These are phyloP conservation scores for Chloroceryle aenea DNA, from an alignment of 2,113 vertebrate genomes.

Conservation along the genomic window DNA sequence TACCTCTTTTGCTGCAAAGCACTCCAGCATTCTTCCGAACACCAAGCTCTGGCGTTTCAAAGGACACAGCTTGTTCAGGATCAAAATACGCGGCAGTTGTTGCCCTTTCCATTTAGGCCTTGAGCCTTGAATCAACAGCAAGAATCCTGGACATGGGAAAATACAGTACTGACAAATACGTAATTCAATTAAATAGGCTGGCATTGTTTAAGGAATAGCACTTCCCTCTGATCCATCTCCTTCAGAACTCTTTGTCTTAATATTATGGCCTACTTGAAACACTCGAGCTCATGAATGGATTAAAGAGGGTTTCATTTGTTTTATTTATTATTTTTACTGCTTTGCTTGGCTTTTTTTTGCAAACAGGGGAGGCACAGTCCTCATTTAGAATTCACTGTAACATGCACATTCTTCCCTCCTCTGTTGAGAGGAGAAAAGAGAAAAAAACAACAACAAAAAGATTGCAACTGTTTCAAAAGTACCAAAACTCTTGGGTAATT, in stretches of 20 bases:
- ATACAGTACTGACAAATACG: conserved; percentile 39
- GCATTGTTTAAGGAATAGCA: conserved; percentile 34
- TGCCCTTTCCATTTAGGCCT: conserved; percentile 50
- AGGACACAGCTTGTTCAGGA: conserved; percentile 2
- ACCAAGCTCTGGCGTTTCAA: not conserved
- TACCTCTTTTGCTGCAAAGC: conserved; percentile 6
- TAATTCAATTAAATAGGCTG: conserved; percentile 53
- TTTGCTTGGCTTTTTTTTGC: conserved; percentile 40
- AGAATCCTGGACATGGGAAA: conserved; percentile 57
- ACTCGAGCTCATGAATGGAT: conserved; percentile 59
- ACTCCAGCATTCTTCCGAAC: not conserved
- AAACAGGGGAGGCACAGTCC: conserved; percentile 50
- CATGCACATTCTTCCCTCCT: conserved; percentile 36
- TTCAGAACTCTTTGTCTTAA: conserved; percentile 59
- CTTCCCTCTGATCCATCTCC: conserved; percentile 47
- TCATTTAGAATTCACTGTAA: conserved; percentile 67
- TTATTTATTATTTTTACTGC: conserved; percentile 72
- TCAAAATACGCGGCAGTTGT: conserved; percentile 32
- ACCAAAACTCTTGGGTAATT: conserved; percentile 69
- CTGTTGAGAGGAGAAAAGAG: not conserved
- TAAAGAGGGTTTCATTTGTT: conserved; percentile 67
- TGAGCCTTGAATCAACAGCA: conserved; percentile 63
- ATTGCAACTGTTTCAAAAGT: conserved; percentile 63
- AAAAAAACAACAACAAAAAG: conserved; percentile 36
- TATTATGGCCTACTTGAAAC: conserved; percentile 64